A percentile compares a stretch with the other conserved stretches of the same genome.
Evolutionary conservation across 2,797 vertebrate genomes (phyloP).

Genomic region (Craterocephalus amniculus): DNA sequence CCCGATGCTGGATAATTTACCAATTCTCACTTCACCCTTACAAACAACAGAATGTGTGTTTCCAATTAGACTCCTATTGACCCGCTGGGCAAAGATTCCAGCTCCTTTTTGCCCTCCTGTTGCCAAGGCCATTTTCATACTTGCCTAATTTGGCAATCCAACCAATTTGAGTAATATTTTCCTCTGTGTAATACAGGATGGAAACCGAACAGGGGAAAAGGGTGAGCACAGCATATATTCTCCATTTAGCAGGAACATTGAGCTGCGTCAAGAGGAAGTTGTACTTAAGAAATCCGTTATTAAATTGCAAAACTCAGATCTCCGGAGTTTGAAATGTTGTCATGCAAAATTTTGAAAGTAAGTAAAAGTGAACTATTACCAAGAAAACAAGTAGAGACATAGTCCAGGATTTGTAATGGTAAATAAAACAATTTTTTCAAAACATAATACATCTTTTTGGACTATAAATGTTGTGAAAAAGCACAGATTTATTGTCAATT

Average conservation of each 20-base stretch:
- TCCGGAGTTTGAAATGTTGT: too few species aligned
- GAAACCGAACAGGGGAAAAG: constrained; percentile 13
- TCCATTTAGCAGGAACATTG: constrained; percentile 15
- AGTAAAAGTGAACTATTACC: background rate
- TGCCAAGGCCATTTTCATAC: constrained; percentile 33
- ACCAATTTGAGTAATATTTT: constrained; percentile 71
- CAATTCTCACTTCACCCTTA: constrained; percentile 15
- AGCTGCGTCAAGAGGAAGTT: constrained; percentile 22
- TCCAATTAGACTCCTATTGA: constrained; percentile 57
- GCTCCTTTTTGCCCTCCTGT: constrained; percentile 7
- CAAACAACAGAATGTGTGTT: constrained; percentile 66
- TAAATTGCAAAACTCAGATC: constrained; percentile 20
- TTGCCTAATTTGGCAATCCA: constrained; percentile 48
- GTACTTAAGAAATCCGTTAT: constrained; percentile 14
- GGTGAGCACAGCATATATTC: constrained; percentile 22
- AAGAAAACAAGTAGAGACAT: background rate
- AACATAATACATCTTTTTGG: background rate
- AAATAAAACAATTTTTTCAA: background rate
- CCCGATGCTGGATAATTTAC: constrained; percentile 7
- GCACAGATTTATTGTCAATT: background rate
- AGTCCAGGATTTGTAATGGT: background rate
- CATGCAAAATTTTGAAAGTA: background rate
- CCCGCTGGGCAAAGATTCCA: constrained; percentile 38
- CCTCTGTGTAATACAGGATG: constrained; percentile 32
- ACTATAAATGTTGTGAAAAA: background rate